Base-by-base conservation (phyloP, 2,113 vertebrate genomes). In the Oryzias javanicus region DNA sequence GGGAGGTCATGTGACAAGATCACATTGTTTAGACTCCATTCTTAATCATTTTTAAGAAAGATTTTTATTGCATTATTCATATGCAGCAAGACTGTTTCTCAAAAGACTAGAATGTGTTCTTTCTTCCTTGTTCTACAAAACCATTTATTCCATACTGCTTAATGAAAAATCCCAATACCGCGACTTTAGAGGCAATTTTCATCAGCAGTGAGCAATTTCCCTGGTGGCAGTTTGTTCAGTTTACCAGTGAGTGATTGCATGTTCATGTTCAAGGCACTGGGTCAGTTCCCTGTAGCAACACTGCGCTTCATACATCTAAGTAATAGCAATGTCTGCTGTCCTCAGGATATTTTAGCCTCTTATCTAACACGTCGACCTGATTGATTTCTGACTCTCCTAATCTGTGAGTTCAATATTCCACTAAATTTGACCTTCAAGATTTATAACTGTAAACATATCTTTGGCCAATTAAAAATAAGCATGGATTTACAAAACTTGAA, bases 231-330 rank as follows among this genome's bases (percentile, higher is more conserved):
- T 80, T 74, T 81, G 69, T 55, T 62, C 72, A 53, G 64, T 68
- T 80, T 64, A 60, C 50, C 65, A 60, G 68, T 50, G 55, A 72
- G 70, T 60, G 71, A 64, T 56, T 66, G 53, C 65, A 64, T 51
- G 60, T 60, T 78, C 56, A 49, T 72, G 59, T 74, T 70, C 42
- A 62, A 79, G 72, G 61, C 70, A 45, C 60, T 15, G 46, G 81
- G 82, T 76, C 62, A 59, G 53, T 19, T 67, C 67, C 70, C 83
- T 47, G 70, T 79, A 77, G 70, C 70, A 60, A 58, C 58, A 49
- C 64, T 64, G 51, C 51, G 64, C 67, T 62, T 66, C 70, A 54
- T 8, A 52, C 56, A 70, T 76, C 59, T 73, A 19, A 80, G 61
- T 69, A 71, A 70, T 42, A 35, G 35, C 35, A 35, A 51, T 5